A percentile compares a stretch with the other conserved stretches of the same genome.
Conservation (phyloP, 1,140 invertebrate species). For the Rhynchophorus ferrugineus region DNA sequence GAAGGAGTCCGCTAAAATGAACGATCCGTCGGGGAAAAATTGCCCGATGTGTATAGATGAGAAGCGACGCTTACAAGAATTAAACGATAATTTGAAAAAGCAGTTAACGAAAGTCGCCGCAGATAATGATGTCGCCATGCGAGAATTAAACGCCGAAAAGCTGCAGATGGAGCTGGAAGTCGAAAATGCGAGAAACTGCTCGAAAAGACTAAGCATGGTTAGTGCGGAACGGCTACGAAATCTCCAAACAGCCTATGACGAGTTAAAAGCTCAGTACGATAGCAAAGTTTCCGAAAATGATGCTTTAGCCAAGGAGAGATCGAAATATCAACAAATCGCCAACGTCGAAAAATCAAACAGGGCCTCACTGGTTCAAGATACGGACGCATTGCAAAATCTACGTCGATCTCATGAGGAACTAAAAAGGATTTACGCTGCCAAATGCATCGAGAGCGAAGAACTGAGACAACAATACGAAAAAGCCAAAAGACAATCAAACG, state of each 20-base stretch:
- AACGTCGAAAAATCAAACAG: too few relatives aligned
- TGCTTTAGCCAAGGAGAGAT: too few relatives aligned
- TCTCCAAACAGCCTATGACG: not conserved
- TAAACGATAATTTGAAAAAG: not conserved
- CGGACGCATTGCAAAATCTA: not conserved
- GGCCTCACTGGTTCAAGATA: not conserved
- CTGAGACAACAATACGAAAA: not conserved
- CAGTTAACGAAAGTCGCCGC: not conserved
- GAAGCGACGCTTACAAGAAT: not conserved
- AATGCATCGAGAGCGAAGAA: not conserved
- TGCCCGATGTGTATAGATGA: too few relatives aligned
- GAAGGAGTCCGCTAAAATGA: not conserved
- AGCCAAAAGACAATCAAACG: not conserved
- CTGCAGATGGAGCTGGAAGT: slow-evolving; percentile 1
- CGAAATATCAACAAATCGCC: too few relatives aligned
- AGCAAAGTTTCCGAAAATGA: too few relatives aligned
- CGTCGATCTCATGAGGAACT: slow-evolving; percentile 1
- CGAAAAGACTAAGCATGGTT: not conserved
- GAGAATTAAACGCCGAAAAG: not conserved
- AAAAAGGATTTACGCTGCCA: not conserved
- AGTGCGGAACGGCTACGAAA: not conserved
- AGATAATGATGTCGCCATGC: not conserved
- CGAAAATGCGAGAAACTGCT: not conserved
- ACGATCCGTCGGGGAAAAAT: not conserved
- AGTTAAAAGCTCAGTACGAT: too few relatives aligned